These are phyloP conservation scores for Tyria jacobaeae DNA, from an alignment of 2,888 invertebrate genomes.

Conservation along the genomic window DNA sequence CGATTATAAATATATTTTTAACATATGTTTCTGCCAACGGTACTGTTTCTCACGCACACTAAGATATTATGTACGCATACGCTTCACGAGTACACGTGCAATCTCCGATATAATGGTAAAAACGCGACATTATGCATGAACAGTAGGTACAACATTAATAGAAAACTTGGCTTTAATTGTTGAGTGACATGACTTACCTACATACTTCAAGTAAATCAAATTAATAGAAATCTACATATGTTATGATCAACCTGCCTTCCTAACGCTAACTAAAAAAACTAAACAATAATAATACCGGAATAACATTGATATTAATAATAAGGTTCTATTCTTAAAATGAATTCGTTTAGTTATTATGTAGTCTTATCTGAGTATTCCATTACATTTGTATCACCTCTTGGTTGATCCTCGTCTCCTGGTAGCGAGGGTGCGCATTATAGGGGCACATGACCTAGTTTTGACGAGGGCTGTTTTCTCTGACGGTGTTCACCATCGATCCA, in stretches of 20 bases:
- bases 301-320: not conserved
- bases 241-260: no score
- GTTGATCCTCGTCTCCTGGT: slow-evolving; percentile 62
- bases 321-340: no score
- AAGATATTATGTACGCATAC: not conserved
- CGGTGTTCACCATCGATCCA: slow-evolving; percentile 79
- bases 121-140: not conserved
- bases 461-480: slow-evolving; percentile 66
- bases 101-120: not conserved
- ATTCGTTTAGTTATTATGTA: slow-evolving; percentile 2
- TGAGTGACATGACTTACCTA: no score
- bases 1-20: not conserved
- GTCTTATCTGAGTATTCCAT: slow-evolving; percentile 26
- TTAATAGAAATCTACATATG: no score
- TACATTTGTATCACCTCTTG: slow-evolving; percentile 50
- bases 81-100: not conserved
- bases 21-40: not conserved
- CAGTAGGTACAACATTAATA: not conserved
- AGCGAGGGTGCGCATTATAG: slow-evolving; percentile 67
- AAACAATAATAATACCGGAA: no score
- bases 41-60: not conserved
- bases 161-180: no score
- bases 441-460: slow-evolving; percentile 81
- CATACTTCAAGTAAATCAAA: no score
- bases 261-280: no score